A percentile compares a stretch with the other conserved stretches of the same genome.
Conservation (phyloP, 1,140 invertebrate genomes). For the Drosophila suzukii region DNA sequence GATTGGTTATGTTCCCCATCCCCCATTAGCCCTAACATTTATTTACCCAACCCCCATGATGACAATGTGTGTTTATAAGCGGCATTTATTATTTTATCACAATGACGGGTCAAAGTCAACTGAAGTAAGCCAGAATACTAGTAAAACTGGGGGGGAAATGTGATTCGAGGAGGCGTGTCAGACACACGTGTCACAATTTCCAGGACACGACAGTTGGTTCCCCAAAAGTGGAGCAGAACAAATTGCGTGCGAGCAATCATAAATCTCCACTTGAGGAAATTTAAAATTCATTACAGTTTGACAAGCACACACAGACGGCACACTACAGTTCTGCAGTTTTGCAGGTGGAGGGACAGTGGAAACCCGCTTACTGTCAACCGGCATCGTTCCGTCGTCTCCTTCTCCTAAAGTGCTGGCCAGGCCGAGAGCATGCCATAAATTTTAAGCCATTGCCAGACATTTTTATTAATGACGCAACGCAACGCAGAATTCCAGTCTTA, state of each 20-base stretch:
- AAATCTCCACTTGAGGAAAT: conserved; percentile 48
- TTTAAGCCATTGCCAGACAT: conserved; percentile 77
- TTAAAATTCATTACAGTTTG: conserved; percentile 64
- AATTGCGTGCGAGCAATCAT: conserved; percentile 51
- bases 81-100: conserved; percentile 76
- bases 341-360: conserved; percentile 21
- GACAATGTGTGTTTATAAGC: conserved; percentile 64
- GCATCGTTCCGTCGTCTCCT: conserved; percentile 34
- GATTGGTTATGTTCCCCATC: conserved; percentile 36
- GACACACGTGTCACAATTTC: conserved; percentile 46
- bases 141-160: conserved; percentile 3
- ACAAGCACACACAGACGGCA: conserved; percentile 16
- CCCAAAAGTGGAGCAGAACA: conserved; percentile 40
- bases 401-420: conserved; percentile 53
- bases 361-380: conserved; percentile 70
- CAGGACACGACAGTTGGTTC: conserved; percentile 35
- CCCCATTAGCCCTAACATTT: neutral
- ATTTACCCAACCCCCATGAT: conserved; percentile 9
- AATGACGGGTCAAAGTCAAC: conserved; percentile 30
- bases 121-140: conserved; percentile 21
- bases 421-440: conserved; percentile 74
- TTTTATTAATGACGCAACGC: conserved; percentile 80
- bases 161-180: conserved; percentile 16
- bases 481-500: conserved; percentile 50
- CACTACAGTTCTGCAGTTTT: conserved; percentile 24